Base-by-base conservation (phyloP, 2,797 vertebrate genomes). In the Takifugu ocellatus region DNA sequence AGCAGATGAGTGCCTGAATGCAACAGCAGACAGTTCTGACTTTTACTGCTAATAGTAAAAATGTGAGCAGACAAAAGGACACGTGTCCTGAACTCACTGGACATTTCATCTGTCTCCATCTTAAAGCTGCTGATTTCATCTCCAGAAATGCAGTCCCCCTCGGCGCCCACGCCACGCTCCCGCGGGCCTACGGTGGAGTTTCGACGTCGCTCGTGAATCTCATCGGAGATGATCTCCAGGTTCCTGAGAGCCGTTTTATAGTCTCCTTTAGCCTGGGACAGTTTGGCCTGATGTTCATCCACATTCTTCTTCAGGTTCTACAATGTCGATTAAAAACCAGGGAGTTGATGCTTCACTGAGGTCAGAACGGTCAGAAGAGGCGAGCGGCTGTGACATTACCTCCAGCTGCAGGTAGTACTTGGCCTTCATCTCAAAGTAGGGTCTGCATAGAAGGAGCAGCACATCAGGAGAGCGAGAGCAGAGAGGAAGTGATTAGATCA, bases 341-440 rank as follows among this genome's bases (percentile, higher is more conserved):
- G 31, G 8, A 10, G 31, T 33, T 33, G 10, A 7, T 33, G 31
- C 31, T 33, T 10, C 31, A 10, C 7, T 10, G 1, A 9, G 6
- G 31, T 33, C 31, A 98, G 70, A 36, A 5, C 45, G 14, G 15
- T 24, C 14, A 17, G 10, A 53, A 6, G 15, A 39, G 2, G 36
- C 5, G 11, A 14, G 36, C 11, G 11, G 5, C 36, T 14, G 36
- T 3, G 10, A 39, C 11, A 0, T 14, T 90, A 99, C 96, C 95
- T 99, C 96, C n/a, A 99, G 91, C 36, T 97, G 94, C 46, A 99
- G 88, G 2, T 99, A 98, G 83, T 93, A 98, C 83, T 94, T 98
- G 0, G 93, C 95, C 90, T 99, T 98, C 83, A 97, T 90, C 87
- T 99, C 96, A 89, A 97, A 98, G 84, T 98, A 98, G 58, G 96